Conservation (phyloP, 2,888 invertebrate species). For the Volucella bombylans region DNA sequence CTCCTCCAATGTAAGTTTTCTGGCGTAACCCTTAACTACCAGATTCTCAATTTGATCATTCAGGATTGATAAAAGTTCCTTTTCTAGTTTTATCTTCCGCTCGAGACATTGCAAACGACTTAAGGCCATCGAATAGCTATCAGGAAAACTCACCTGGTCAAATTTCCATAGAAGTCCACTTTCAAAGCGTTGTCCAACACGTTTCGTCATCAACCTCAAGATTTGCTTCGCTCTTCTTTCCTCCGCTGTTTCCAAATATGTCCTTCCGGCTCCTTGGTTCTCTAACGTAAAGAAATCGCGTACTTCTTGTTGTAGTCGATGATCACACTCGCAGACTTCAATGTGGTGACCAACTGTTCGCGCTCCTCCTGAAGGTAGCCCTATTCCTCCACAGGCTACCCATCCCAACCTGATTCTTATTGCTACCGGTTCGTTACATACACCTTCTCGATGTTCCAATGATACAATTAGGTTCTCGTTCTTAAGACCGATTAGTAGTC, state of each 20-base stretch:
- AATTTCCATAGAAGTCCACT: slow-evolving; percentile 73
- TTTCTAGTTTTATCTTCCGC: slow-evolving; percentile 22
- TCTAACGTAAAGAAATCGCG: slow-evolving; percentile 25
- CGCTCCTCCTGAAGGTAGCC: not conserved
- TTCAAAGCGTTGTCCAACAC: slow-evolving; percentile 45
- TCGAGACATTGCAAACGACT: too few species aligned
- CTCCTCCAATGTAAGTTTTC: slow-evolving; percentile 47
- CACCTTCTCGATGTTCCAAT: slow-evolving; percentile 51
- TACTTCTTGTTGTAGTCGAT: slow-evolving; percentile 47
- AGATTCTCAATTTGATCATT: slow-evolving; percentile 23
- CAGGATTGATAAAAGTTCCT: slow-evolving; percentile 59
- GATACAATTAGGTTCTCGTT: slow-evolving; percentile 58
- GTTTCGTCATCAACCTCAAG: slow-evolving; percentile 38
- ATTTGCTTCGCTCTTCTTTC: slow-evolving; percentile 33
- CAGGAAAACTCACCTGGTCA: too few species aligned
- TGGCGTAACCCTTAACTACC: slow-evolving; percentile 21
- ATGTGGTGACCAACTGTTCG: slow-evolving; percentile 3
- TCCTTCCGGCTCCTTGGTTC: slow-evolving; percentile 1
- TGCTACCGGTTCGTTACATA: slow-evolving; percentile 55
- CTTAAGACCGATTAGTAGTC: slow-evolving; percentile 59
- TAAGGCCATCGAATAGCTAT: too few species aligned
- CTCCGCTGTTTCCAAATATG: slow-evolving; percentile 1
- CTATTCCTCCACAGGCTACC: slow-evolving; percentile 27
- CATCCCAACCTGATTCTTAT: slow-evolving; percentile 67
- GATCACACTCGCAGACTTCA: slow-evolving; percentile 59